Evolutionary conservation across 2,113 vertebrate genomes (phyloP).

Genomic region (Sebastes fasciatus): DNA sequence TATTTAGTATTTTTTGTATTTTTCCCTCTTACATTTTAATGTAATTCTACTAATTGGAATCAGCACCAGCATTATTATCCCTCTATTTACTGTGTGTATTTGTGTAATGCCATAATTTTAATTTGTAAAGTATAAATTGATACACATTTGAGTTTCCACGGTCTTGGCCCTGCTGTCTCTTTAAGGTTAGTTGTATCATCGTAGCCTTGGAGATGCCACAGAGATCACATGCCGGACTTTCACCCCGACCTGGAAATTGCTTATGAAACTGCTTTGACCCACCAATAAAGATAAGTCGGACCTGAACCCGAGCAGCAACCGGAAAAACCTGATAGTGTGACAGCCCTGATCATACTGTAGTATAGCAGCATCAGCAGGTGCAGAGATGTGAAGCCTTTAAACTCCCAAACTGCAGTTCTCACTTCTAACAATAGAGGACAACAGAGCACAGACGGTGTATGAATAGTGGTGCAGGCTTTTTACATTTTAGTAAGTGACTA

Average conservation of each 20-base stretch:
- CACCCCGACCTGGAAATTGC: not conserved
- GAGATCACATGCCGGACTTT: not conserved
- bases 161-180: not conserved
- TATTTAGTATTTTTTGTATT: no score
- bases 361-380: not conserved
- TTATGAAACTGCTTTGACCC: not conserved
- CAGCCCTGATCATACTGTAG: not conserved
- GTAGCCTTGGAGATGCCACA: not conserved
- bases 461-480: not conserved
- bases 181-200: not conserved
- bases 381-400: not conserved
- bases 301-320: not conserved
- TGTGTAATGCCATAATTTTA: no score
- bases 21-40: no score
- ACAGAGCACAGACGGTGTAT: not conserved
- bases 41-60: no score
- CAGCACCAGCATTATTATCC: no score
- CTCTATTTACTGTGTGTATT: no score
- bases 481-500: not conserved
- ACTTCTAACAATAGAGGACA: constrained; percentile 5
- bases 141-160: no score
- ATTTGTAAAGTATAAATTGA: no score
- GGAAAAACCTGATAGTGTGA: not conserved
- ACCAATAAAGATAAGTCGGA: not conserved
- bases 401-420: not conserved